Conservation (phyloP, 2,113 vertebrate species). For the Steatornis caripensis region DNA sequence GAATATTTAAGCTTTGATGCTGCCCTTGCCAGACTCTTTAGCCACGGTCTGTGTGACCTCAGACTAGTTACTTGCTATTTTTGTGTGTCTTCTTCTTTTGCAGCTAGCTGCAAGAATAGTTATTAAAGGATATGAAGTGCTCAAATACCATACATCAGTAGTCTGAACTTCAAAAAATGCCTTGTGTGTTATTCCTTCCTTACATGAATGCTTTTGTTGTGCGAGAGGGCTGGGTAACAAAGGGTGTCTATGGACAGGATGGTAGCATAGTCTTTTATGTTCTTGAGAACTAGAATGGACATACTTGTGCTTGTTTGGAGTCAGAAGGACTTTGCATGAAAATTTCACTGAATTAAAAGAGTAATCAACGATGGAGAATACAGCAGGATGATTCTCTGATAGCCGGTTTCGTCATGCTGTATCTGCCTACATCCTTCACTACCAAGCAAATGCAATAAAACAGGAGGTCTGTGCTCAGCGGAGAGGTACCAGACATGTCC, state of each 20-base stretch:
- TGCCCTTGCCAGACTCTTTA: background rate
- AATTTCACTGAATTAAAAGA: background rate
- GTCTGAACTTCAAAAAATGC: background rate
- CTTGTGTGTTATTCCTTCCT: background rate
- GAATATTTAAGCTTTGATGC: background rate
- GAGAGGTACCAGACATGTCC: background rate
- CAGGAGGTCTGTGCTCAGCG: background rate
- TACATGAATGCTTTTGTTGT: conserved; percentile 4
- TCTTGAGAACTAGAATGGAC: background rate
- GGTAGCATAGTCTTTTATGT: background rate
- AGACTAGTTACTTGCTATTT: background rate
- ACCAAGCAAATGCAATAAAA: background rate
- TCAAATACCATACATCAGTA: background rate
- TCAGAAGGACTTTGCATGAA: background rate
- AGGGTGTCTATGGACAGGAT: background rate
- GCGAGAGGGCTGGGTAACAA: background rate
- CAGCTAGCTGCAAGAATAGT: background rate
- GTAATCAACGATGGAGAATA: background rate
- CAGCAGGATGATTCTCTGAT: background rate
- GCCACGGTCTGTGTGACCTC: background rate
- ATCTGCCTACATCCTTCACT: background rate
- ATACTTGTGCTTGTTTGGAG: background rate
- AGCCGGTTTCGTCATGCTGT: background rate
- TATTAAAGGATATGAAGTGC: background rate
- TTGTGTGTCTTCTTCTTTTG: background rate